These are phyloP conservation scores for Cebidichthys violaceus DNA, from an alignment of 2,113 vertebrate genomes.

Conservation along the genomic window DNA sequence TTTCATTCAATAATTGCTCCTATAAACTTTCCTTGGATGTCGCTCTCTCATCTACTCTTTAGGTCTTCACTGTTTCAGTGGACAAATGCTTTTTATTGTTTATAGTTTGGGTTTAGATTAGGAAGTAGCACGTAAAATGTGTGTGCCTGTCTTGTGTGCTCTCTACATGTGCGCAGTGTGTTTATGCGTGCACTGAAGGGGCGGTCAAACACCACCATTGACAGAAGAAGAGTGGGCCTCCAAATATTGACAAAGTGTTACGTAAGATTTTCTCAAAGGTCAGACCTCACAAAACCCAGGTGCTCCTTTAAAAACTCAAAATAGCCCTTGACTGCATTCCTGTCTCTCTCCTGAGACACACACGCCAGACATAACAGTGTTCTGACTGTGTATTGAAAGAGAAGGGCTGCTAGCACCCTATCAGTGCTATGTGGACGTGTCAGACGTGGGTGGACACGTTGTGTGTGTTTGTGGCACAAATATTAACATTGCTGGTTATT, in stretches of 20 bases:
- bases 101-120: constrained; percentile 12
- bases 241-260: constrained; percentile 57
- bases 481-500: background rate
- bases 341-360: constrained; percentile 50
- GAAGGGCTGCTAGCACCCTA: constrained; percentile 13
- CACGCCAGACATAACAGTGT: constrained; percentile 52
- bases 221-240: constrained; percentile 35
- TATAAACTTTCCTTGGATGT: background rate
- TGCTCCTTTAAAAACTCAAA: constrained; percentile 59
- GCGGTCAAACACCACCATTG: background rate
- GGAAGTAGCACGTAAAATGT: constrained; percentile 4
- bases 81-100: constrained; percentile 21
- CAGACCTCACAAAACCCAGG: constrained; percentile 58
- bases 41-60: background rate
- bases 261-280: constrained; percentile 58
- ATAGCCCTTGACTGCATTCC: constrained; percentile 66
- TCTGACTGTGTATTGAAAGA: constrained; percentile 32
- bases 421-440: constrained; percentile 1
- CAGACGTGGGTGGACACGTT: background rate
- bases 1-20: constrained; percentile 1
- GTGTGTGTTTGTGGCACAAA: background rate
- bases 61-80: background rate
- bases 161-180: background rate
- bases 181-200: background rate
- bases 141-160: background rate